These are phyloP conservation scores for Drosophila cracens DNA, from an alignment of 2,888 invertebrate genomes.

Conservation along the genomic window DNA sequence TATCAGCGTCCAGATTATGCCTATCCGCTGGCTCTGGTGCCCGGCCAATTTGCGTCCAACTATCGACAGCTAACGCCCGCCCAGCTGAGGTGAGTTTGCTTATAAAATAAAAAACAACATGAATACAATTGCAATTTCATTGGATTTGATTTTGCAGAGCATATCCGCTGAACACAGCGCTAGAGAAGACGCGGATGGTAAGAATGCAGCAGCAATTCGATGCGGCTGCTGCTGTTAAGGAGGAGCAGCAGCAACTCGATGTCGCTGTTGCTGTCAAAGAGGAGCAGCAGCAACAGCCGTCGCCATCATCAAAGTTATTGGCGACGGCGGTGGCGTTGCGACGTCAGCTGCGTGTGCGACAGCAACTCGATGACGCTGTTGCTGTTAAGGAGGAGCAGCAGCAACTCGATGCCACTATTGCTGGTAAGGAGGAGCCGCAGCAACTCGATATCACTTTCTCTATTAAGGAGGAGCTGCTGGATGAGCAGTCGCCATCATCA, in stretches of 20 bases:
- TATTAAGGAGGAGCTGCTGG: neutral
- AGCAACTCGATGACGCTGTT: constrained; percentile 18
- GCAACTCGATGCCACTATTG: neutral
- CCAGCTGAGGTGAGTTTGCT: constrained; percentile 88
- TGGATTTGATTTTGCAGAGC: constrained; percentile 86
- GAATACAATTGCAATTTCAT: neutral
- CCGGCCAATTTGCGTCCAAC: constrained; percentile 97
- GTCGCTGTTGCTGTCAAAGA: neutral
- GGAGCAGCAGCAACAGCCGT: constrained; percentile 1
- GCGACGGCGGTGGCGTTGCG: constrained; percentile 26
- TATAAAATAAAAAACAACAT: neutral
- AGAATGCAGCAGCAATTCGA: neutral
- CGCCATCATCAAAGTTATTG: neutral
- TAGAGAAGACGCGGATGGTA: constrained; percentile 82
- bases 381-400: neutral
- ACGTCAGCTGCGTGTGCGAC: constrained; percentile 55
- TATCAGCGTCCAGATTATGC: constrained; percentile 85
- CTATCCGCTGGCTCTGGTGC: constrained; percentile 97
- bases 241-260: constrained; percentile 7
- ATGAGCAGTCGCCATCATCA: neutral
- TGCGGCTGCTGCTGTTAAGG: neutral
- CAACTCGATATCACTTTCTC: constrained; percentile 14
- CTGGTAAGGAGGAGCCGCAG: constrained; percentile 6
- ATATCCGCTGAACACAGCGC: constrained; percentile 95
- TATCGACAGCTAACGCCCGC: constrained; percentile 92